Conservation (phyloP, 53 echinoderm and acorn worm genomes). For the Holothuria scabra region DNA sequence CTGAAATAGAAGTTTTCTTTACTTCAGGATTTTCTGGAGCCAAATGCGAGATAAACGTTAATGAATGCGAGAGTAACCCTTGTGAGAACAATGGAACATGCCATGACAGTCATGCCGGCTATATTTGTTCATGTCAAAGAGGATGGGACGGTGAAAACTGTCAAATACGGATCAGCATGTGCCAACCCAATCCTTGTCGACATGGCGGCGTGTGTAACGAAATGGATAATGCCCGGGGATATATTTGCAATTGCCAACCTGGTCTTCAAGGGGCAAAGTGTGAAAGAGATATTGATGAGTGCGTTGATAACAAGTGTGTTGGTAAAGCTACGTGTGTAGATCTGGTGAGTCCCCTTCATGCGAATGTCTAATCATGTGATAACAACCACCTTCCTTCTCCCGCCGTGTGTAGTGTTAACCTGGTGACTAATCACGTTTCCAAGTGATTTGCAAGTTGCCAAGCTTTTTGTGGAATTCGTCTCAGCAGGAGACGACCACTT, state of each 20-base stretch:
- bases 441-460: too few species aligned
- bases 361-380: too few species aligned
- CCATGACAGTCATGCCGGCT: not conserved
- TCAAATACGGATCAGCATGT: not conserved
- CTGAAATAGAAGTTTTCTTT: not conserved
- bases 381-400: too few species aligned
- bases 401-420: too few species aligned
- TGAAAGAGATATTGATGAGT: not conserved
- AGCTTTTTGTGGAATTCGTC: too few species aligned
- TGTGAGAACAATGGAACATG: not conserved
- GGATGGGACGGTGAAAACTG: not conserved
- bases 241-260: not conserved
- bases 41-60: not conserved
- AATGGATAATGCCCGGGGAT: not conserved
- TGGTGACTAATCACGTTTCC: too few species aligned
- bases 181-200: not conserved
- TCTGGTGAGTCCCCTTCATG: not conserved
- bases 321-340: not conserved
- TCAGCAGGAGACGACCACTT: too few species aligned
- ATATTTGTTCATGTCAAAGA: not conserved
- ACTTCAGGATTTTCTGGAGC: not conserved
- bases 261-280: not conserved
- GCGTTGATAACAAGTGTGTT: not conserved
- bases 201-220: not conserved
- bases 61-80: not conserved